These are phyloP conservation scores for Heptranchias perlo DNA, from an alignment of 2,113 vertebrate species.

Conservation along the genomic window DNA sequence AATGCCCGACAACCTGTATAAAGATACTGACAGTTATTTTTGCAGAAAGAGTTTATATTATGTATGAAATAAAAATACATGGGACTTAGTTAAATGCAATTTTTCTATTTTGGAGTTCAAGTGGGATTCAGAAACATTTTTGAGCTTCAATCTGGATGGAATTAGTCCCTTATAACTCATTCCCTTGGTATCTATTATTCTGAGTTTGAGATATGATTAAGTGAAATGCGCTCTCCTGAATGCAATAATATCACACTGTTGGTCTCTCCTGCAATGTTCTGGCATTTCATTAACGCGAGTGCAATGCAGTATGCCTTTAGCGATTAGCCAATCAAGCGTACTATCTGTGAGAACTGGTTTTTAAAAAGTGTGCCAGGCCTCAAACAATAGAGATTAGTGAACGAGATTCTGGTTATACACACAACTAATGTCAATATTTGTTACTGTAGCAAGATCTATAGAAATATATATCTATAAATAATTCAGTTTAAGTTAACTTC, in stretches of 20 bases:
- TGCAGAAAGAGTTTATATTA: neutral
- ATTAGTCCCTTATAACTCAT: neutral
- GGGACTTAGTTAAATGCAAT: neutral
- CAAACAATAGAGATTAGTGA: neutral
- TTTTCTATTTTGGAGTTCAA: neutral
- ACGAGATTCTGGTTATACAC: neutral
- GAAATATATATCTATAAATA: neutral
- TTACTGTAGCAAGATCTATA: neutral
- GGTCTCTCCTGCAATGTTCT: neutral
- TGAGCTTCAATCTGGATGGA: neutral
- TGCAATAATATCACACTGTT: neutral
- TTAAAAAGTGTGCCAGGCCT: neutral
- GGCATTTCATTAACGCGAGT: neutral
- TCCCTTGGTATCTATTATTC: neutral
- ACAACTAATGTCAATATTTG: neutral
- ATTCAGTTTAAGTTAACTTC: too few relatives aligned
- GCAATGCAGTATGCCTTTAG: neutral
- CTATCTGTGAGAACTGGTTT: neutral
- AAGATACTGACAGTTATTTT: neutral
- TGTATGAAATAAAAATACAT: neutral
- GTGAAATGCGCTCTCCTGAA: neutral
- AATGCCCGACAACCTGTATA: neutral
- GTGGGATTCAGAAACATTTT: neutral
- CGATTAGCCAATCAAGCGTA: neutral
- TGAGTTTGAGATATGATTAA: slow-evolving; percentile 11